Evolutionary conservation across 2,888 invertebrate genomes (phyloP), one percentile per base, ranked within the genome.

Genomic region (Lasioglossum calceatum): DNA sequence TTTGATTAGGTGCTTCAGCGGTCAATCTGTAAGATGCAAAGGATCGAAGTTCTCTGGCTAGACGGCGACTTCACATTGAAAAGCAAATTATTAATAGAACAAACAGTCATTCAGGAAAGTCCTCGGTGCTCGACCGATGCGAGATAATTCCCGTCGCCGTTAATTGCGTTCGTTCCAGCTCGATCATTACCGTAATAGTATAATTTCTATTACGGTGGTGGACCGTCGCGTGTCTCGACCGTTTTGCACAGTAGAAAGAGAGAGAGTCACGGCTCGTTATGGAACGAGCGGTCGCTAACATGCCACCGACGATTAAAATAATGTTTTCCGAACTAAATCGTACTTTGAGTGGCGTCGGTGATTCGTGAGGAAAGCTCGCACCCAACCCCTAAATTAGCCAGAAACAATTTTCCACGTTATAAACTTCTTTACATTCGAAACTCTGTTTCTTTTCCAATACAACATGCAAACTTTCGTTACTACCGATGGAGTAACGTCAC

Each of bases 161-260:
- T 79, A 74, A 79, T 79, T 64, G 54, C 82, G 73, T 42, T 67
- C 67, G 54, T 67, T 54, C 54, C 79, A 70, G 76, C 39, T n/a
- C 58, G 47, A 73, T 32, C 78, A 73, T 64, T 72, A 73, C 64
- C 50, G 47, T 44, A 61, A 61, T 39, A 67, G 70, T 70, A 54
- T 76, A 70, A 64, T 71, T 71, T 77, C 78, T 71, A 71, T 79
- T 70, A 50, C 71, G 39, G 54, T 27, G 39, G 39, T 8, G 67
- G 54, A 39, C 54, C 70, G 47, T 78, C 39, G 70, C 78, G 70
- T 71, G 78, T 39, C 78, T 16, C 44, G 61, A 79, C 16, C 72
- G 79, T 72, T 42, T 58, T 23, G 73, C 39, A 5, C 54, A 27
- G n/a, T 44, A 73, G 72, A 47, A 44, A 73, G 44, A 44, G 67